Base-by-base conservation (phyloP, 2,888 invertebrate genomes). In the Calliphora vomitoria region DNA sequence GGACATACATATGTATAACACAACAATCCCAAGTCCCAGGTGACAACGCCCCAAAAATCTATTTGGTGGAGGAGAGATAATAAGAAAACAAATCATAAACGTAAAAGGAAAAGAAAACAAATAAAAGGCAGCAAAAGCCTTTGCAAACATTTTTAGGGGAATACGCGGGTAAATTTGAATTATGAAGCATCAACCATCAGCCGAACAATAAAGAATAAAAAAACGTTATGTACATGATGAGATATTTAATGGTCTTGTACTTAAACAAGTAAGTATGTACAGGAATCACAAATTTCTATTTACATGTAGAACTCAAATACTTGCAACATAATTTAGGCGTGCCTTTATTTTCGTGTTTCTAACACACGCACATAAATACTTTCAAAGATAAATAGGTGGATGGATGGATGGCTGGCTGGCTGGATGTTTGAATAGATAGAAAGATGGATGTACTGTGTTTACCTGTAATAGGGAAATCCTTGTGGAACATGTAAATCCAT, bases 401-500 rank as follows among this genome's bases (percentile, higher is more conserved):
- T 55, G 35, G 11, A 41, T 55, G 10, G 20, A 55, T 55, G 35
- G 11, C 20, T 60, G 15, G 5, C 11, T 72, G 11, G 8, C 11
- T 44, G 11, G 0, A 11, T 44, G 13, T 0, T 13, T 11, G 3
- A 13, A 10, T 44, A 44, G 11, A 44, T 44, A 44, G 44, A 44
- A 11, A 44, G 11, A 44, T 44, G 13, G 11, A 44, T 44, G 44
- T 11, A 44, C 3, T 44, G 13, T 80, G 13, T 81, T 91, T 92
- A 98, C 97, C 97, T 96, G 95, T 98, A 98, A 94, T 98, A 98
- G 85, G 97, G 97, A 94, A 98, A 98, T 91, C 97, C 97, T 94
- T 98, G 98, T 74, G 98, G 97, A 93, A 98, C 97, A 94, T 98
- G 98, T 91, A 98, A 95, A 94, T 98, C 98, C 97, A 98, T 98